phyloP scores from a whole-genome alignment of 2,797 vertebrate genomes.

The Picus viridis region DNA sequence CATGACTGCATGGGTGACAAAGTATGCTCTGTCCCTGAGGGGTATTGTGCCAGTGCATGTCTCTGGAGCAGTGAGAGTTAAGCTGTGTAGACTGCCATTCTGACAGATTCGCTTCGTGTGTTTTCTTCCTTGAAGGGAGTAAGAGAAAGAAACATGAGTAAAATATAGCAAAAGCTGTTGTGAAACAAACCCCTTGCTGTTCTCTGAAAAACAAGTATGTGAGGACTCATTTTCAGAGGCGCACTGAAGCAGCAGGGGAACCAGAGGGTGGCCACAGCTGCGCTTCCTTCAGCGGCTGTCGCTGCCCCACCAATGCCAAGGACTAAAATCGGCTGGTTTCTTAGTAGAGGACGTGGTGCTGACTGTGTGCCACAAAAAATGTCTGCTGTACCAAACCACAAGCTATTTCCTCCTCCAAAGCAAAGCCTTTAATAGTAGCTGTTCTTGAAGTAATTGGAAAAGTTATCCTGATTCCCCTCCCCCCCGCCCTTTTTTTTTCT shows the following conservation, averaged over 20 bases:
- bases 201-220: slow-evolving; percentile 49
- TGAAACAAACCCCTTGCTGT: slow-evolving; percentile 64
- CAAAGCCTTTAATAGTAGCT: slow-evolving; percentile 17
- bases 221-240: slow-evolving; percentile 47
- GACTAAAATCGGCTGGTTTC: slow-evolving; percentile 19
- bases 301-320: not conserved
- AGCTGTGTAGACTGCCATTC: slow-evolving; percentile 27
- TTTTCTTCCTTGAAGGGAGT: slow-evolving; percentile 55
- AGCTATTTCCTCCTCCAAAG: slow-evolving; percentile 30
- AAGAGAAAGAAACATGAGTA: slow-evolving; percentile 40
- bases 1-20: not conserved
- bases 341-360: slow-evolving; percentile 41
- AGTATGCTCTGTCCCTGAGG: not conserved
- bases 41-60: rapidly evolving
- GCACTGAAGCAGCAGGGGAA: not conserved
- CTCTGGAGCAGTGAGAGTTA: slow-evolving; percentile 17
- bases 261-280: not conserved
- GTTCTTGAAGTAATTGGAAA: slow-evolving; percentile 40
- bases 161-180: slow-evolving; percentile 47
- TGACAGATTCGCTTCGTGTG: slow-evolving; percentile 55
- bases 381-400: slow-evolving; percentile 47
- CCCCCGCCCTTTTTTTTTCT: not conserved
- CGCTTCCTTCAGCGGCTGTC: not conserved
- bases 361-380: slow-evolving; percentile 6
- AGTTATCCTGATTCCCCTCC: not conserved